phyloP scores from a whole-genome alignment of 2,113 vertebrate species.

The Chamaea fasciata region DNA sequence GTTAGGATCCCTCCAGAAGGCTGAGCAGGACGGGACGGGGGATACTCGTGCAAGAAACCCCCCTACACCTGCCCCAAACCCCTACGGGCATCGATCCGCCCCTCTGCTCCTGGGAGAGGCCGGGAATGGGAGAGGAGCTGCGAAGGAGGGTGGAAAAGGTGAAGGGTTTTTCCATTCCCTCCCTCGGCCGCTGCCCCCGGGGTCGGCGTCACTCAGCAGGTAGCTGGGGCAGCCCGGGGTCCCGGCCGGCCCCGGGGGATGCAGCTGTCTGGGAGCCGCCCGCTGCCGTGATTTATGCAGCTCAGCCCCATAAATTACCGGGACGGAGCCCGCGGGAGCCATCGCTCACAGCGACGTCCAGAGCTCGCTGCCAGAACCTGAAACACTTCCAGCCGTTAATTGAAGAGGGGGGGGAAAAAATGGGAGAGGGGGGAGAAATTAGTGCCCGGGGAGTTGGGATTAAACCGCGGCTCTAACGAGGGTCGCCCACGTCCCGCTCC shows the following conservation, averaged over 20 bases:
- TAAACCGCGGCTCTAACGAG: neutral
- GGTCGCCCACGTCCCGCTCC: neutral
- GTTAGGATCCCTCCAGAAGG: neutral
- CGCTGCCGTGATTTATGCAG: slow-evolving; percentile 44
- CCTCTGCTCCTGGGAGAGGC: neutral
- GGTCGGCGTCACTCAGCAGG: slow-evolving; percentile 50
- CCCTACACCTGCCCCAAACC: neutral
- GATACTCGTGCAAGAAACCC: neutral
- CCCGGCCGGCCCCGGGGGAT: slow-evolving; percentile 27
- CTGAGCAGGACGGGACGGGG: neutral
- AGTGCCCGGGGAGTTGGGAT: neutral
- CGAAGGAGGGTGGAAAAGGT: neutral
- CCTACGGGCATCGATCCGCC: neutral
- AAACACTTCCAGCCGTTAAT: slow-evolving; percentile 49
- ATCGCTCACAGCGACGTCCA: slow-evolving; percentile 53
- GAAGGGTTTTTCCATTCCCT: neutral
- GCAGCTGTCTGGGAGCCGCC: slow-evolving; percentile 52
- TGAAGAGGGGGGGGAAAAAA: neutral
- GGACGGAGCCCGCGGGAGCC: slow-evolving; percentile 55
- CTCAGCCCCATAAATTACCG: slow-evolving; percentile 60
- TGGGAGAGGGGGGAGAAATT: neutral
- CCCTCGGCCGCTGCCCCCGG: neutral
- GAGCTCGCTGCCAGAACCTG: slow-evolving; percentile 50
- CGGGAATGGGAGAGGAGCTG: neutral
- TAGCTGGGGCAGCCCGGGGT: slow-evolving; percentile 49